Evolutionary conservation across 2,113 vertebrate species (phyloP), one percentile per base, ranked within the genome.

Genomic region (Prionailurus bengalensis): DNA sequence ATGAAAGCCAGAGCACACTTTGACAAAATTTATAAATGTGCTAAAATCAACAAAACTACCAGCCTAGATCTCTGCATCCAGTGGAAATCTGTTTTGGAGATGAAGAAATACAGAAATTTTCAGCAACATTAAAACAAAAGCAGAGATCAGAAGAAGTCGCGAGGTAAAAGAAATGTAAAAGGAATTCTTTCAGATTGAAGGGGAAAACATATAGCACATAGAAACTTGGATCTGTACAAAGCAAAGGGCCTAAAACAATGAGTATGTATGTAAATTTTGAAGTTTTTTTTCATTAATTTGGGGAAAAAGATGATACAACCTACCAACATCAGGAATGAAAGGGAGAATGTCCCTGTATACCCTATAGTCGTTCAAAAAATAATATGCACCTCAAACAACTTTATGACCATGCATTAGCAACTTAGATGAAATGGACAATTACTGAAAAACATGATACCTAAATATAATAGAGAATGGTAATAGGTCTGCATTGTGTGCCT

Each of bases 81-180:
- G 17, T 33, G 11, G 68, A 87, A 42, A 82, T 42, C 70, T 25
- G 58, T 25, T 79, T 94, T 94, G 33, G 39, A 84, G 29, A 73
- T 78, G 36, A 81, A 66, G 25, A 88, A 58, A 88, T 53, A 80
- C 4, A 79, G 53, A 82, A 65, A 78, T 23, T 76, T 86, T 92
- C 48, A 76, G 82, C 58, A 91, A 76, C 1, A 21, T 84, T 78
- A 91, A 53, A 85, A 23, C 5, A 53, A 82, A 94, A 51, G 23
- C 31, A 65, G 48, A 65, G 3, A 51, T 11, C 55, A 91, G 8
- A n/a, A 55, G 53, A 25, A 74, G 31, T 81, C 25, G 45, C n/a
- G 36, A 88, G 82, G 7, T 83, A 63, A 27, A 83, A 95, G 33
- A 97, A 97, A 92, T 48, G 31, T 31, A 84, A 63, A 17, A 83